Evolutionary conservation across 2,888 invertebrate genomes (phyloP), one percentile per base, ranked within the genome.

Genomic region (Caenorhabditis parvicauda): DNA sequence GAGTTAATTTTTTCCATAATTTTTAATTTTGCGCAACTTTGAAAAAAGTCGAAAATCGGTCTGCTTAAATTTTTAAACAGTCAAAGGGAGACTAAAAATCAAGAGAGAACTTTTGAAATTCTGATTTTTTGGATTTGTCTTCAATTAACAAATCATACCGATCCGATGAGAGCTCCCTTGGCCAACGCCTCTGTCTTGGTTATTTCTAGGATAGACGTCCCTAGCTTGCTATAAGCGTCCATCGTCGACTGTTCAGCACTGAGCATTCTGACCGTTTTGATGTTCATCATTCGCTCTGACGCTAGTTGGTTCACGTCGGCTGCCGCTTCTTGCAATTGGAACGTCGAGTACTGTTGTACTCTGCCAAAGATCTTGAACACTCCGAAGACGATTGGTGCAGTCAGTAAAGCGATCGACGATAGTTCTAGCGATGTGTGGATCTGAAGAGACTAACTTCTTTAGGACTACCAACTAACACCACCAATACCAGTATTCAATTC

Each of bases 211-310:
- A 93, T 87, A 44, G 87, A 84, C 25, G 87, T 83, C 53, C 94
- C 87, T 71, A 88, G 87, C 0, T 82, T 78, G 35, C 85, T 84
- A 79, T 92, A 95, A 0, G 84, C 82, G 6, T 85, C 81, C 45
- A 88, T 86, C 84, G 95, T 95, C 55, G 86, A 86, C 5, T 84
- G 79, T 82, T 96, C 94, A 77, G 90, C 90, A 22, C 89, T 90
- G 82, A 95, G 93, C 17, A 90, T 88, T 83, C 93, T 89, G 0
- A 96, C 93, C 3, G 94, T 93, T 80, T 91, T 87, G 64, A 95
- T 88, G 81, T 92, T 94, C 12, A 90, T 87, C 70, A 93, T 89
- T 76, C 89, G 88, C 82, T 94, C 60, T 22, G 55, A 12, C 4
- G 60, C 60, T 9, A 51, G 87, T 85, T 90, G 81, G 62, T 86